Conservation (phyloP, 2,888 invertebrate species). For the Timema podura region DNA sequence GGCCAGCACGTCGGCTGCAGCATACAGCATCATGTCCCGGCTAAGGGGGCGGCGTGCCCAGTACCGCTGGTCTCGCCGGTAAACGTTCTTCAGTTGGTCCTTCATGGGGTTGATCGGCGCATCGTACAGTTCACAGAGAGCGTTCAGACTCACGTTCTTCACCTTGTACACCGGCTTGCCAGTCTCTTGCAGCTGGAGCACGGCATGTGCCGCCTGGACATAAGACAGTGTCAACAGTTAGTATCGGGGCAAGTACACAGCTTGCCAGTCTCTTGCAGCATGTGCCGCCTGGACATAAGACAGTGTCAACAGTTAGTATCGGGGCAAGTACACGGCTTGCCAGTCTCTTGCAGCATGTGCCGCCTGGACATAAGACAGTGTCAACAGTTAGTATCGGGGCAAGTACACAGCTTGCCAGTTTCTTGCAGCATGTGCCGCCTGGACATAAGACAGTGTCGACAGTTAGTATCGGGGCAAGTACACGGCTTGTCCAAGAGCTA, state of each 20-base stretch:
- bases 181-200: constrained; percentile 84
- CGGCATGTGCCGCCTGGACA: constrained; percentile 76
- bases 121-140: constrained; percentile 84
- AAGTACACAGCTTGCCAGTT: constrained; percentile 64
- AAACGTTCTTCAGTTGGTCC: constrained; percentile 82
- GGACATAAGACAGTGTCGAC: too few relatives aligned
- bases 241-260: constrained; percentile 46
- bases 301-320: too few relatives aligned
- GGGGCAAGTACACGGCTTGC: constrained; percentile 58
- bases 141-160: constrained; percentile 87
- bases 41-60: constrained; percentile 87
- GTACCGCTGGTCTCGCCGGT: constrained; percentile 72
- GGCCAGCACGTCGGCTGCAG: constrained; percentile 83
- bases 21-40: constrained; percentile 87
- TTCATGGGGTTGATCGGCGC: constrained; percentile 87
- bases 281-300: constrained; percentile 80
- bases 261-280: constrained; percentile 83
- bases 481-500: neutral
- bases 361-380: too few relatives aligned
- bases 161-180: constrained; percentile 91
- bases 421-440: constrained; percentile 91
- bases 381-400: too few relatives aligned
- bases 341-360: constrained; percentile 90
- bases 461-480: neutral
- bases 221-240: too few relatives aligned